A percentile compares a stretch with the other conserved stretches of the same genome.
These are phyloP conservation scores for Apamea epomidion DNA, from an alignment of 2,888 invertebrate species.

Conservation along the genomic window DNA sequence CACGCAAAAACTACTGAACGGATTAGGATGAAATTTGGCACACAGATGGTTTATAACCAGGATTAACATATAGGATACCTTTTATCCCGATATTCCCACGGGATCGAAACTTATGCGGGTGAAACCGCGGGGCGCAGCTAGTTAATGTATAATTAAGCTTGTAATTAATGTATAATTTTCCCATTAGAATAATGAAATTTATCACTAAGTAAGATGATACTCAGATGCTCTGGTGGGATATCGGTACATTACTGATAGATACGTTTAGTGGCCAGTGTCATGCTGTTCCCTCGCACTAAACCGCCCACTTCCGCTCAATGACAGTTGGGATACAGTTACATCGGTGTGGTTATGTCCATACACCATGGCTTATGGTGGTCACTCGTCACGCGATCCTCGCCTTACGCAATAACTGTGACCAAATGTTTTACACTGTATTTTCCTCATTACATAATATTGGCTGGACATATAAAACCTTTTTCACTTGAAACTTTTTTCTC, in stretches of 20 bases:
- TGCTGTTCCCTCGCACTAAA: slow-evolving; percentile 39
- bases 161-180: background rate
- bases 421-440: slow-evolving; percentile 18
- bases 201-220: slow-evolving; percentile 48
- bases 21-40: too few species aligned
- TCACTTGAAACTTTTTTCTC: background rate
- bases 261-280: slow-evolving; percentile 30
- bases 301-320: slow-evolving; percentile 67
- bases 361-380: slow-evolving; percentile 48
- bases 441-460: slow-evolving; percentile 11
- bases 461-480: slow-evolving; percentile 1
- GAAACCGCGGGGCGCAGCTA: too few species aligned
- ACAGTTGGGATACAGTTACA: slow-evolving; percentile 63
- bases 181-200: background rate
- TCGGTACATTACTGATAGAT: slow-evolving; percentile 46
- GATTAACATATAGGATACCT: too few species aligned
- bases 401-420: slow-evolving; percentile 46
- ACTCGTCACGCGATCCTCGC: slow-evolving; percentile 53
- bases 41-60: too few species aligned
- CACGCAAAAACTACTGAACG: too few species aligned
- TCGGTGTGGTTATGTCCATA: slow-evolving; percentile 41
- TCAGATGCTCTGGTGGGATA: slow-evolving; percentile 49
- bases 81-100: too few species aligned
- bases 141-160: background rate
- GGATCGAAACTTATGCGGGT: too few species aligned